Conservation (phyloP, 2,797 vertebrate genomes). For the Novumbra hubbsi region DNA sequence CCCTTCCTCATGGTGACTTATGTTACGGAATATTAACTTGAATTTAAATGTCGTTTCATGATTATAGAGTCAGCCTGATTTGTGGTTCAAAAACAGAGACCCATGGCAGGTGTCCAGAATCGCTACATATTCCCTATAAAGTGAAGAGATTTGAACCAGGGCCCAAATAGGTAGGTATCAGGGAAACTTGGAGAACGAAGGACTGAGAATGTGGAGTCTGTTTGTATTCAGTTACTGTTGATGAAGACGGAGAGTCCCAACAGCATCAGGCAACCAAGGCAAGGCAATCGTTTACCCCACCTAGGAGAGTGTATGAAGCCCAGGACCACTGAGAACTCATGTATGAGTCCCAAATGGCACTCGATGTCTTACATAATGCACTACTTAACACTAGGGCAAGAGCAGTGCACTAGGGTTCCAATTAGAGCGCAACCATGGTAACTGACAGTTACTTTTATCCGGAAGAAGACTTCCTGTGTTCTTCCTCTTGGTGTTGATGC, state of each 20-base stretch:
- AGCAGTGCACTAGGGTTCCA: background rate
- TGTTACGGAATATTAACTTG: slow-evolving; percentile 3
- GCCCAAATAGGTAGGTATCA: too few relatives aligned
- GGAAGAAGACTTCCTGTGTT: background rate
- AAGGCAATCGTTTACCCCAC: too few relatives aligned
- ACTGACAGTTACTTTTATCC: background rate
- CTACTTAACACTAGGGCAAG: background rate
- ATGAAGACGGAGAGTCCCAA: background rate
- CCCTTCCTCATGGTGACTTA: slow-evolving; percentile 11
- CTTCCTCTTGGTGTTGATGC: background rate
- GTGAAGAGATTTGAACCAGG: background rate
- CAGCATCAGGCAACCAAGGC: too few relatives aligned
- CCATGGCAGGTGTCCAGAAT: background rate
- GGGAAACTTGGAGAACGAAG: too few relatives aligned
- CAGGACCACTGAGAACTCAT: too few relatives aligned
- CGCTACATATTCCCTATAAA: background rate
- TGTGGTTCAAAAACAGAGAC: background rate
- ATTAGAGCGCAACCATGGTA: background rate
- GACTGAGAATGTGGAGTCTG: background rate
- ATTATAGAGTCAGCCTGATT: background rate
- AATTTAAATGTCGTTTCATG: slow-evolving; percentile 11
- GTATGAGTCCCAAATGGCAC: too few relatives aligned
- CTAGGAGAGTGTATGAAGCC: too few relatives aligned
- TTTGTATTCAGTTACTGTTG: background rate
- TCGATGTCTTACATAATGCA: too few relatives aligned